A percentile compares a stretch with the other conserved stretches of the same genome.
phyloP scores from a whole-genome alignment of 2,113 vertebrate genomes.

The Chloroceryle aenea region DNA sequence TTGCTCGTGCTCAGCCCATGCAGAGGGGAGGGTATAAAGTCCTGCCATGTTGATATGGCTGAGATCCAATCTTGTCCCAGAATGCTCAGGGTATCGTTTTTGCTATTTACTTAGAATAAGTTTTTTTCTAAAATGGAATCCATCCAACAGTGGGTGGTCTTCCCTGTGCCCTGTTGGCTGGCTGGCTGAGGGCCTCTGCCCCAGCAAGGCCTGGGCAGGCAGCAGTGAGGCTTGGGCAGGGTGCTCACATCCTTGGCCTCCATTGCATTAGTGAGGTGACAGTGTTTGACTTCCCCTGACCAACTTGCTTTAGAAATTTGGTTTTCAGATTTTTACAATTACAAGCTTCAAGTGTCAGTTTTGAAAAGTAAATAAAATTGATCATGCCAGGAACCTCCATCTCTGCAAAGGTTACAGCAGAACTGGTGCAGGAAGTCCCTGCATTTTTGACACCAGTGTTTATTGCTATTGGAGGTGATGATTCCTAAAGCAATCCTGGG shows the following conservation, averaged over 20 bases:
- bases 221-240: neutral
- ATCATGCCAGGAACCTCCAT: neutral
- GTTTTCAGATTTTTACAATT: neutral
- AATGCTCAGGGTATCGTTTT: neutral
- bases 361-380: conserved; percentile 7
- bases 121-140: neutral
- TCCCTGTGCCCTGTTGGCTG: neutral
- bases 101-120: neutral
- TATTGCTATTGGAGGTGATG: neutral
- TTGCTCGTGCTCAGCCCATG: neutral
- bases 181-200: neutral
- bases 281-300: neutral
- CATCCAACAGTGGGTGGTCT: neutral
- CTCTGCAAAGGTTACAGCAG: neutral
- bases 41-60: neutral
- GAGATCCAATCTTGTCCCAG: neutral
- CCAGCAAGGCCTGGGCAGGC: rapidly evolving
- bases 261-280: rapidly evolving
- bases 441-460: rapidly evolving
- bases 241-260: neutral
- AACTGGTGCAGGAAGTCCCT: neutral
- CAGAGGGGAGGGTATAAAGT: neutral
- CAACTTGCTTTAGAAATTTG: neutral
- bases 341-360: neutral
- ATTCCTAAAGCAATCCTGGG: neutral